Base-by-base conservation (phyloP, 2,888 invertebrate genomes). In the Drosophila picticornis region DNA sequence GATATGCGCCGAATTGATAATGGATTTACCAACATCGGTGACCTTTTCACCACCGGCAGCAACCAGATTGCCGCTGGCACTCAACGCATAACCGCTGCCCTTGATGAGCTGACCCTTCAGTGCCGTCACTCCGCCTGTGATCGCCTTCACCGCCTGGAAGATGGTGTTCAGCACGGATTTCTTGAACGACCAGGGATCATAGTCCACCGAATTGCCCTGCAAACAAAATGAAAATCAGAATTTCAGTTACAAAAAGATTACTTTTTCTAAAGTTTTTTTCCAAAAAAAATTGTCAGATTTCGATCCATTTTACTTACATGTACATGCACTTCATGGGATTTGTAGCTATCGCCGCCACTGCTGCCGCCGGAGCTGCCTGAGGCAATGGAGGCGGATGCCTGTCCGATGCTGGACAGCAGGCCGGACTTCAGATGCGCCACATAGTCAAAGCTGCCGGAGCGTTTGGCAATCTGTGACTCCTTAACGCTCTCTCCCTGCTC, bases 41-140 rank as follows among this genome's bases (percentile, higher is more conserved):
- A 97, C 96, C 9, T 95, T 96, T 77, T 97, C 97, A 4, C 97
- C 97, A 85, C 96, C 96, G 27, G 95, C 95, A 19, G 95, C 95
- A 68, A 97, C 96, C 56, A 97, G 94, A 88, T 95, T 94, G 29
- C 96, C 96, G 81, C 95, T 95, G 16, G 95, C 95, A 27, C 95
- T 94, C 31, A 96, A 93, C 25, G 95, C 92, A 83, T 95, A 95
- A 16, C 97, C 97, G 62, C 97, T 96, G 50, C 97, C 97, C 93
- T 97, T 97, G 83, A 97, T 96, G 34, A 98, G 94, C 92, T 97
- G 97, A 0, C 97, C 97, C 90, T 97, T 97, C n/a, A 97, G 94
- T 32, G 97, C 97, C 4, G 97, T 96, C 13, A 97, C 96, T 56
- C 97, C 97, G 13, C 97, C 97, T 11, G 97, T 96, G 75, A 98